phyloP scores from a whole-genome alignment of 2,797 vertebrate species.

The Myiotriccus ornatus region DNA sequence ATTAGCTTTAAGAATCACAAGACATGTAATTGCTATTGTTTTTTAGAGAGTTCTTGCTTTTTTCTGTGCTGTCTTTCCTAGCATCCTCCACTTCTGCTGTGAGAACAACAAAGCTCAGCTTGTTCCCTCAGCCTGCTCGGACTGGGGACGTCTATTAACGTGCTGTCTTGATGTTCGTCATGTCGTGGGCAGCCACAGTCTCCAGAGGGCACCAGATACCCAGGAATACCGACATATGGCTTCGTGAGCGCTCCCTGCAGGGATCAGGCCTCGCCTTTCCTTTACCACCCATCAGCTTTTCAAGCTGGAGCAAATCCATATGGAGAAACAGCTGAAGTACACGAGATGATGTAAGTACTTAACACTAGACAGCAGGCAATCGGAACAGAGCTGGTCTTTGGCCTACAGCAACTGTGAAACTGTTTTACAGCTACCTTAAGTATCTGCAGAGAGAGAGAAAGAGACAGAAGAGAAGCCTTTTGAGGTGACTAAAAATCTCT shows the following conservation, averaged over 20 bases:
- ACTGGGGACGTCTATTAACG: neutral
- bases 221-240: neutral
- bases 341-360: slow-evolving; percentile 3
- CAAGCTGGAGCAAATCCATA: slow-evolving; percentile 19
- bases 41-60: neutral
- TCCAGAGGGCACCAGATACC: slow-evolving; percentile 49
- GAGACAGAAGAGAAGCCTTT: neutral
- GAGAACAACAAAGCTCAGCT: neutral
- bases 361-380: neutral
- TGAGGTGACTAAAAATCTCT: neutral
- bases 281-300: neutral
- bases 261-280: neutral
- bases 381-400: neutral
- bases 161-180: fast-evolving
- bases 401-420: neutral
- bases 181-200: neutral
- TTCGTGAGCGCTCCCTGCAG: neutral
- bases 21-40: neutral
- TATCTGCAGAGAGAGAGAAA: neutral
- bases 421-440: neutral
- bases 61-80: neutral
- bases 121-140: neutral
- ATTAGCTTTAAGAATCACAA: neutral
- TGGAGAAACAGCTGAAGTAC: slow-evolving; percentile 19
- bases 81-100: neutral